These are phyloP conservation scores for Lasioglossum villosulum DNA, from an alignment of 2,888 invertebrate species.

Conservation along the genomic window DNA sequence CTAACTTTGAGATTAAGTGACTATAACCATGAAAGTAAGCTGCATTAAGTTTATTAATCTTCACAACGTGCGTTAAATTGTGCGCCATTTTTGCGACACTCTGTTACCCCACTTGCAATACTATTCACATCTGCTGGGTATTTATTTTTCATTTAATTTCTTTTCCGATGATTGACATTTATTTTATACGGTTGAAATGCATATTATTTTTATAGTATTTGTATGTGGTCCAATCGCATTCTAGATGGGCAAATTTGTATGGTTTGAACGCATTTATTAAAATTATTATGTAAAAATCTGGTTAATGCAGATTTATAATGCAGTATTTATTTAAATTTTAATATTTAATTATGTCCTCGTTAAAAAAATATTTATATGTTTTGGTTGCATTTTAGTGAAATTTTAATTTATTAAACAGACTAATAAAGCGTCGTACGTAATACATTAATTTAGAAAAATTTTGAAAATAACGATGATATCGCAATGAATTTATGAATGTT, in stretches of 20 bases:
- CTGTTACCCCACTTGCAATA: neutral
- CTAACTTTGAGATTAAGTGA: neutral
- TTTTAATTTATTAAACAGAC: neutral
- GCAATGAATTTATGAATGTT: neutral
- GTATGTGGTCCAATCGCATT: too few species aligned
- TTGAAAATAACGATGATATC: neutral
- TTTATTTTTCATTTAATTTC: neutral
- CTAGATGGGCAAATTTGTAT: too few species aligned
- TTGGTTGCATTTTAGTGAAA: neutral
- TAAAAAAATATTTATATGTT: too few species aligned
- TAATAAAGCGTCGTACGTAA: neutral
- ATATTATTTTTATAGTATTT: neutral
- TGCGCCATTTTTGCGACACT: neutral
- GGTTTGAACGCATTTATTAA: too few species aligned
- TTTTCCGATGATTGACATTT: neutral
- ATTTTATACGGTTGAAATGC: neutral
- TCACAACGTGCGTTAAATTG: neutral
- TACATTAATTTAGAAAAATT: neutral
- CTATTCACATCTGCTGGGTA: neutral
- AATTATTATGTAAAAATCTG: too few species aligned
- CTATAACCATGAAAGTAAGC: slow-evolving; percentile 6
- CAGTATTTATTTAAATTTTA: neutral
- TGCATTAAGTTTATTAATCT: neutral
- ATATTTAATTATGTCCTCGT: neutral
- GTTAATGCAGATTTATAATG: too few species aligned